A percentile compares a stretch with the other conserved stretches of the same genome.
phyloP scores from a whole-genome alignment of 2,797 vertebrate genomes.

The Epinephelus awoara region DNA sequence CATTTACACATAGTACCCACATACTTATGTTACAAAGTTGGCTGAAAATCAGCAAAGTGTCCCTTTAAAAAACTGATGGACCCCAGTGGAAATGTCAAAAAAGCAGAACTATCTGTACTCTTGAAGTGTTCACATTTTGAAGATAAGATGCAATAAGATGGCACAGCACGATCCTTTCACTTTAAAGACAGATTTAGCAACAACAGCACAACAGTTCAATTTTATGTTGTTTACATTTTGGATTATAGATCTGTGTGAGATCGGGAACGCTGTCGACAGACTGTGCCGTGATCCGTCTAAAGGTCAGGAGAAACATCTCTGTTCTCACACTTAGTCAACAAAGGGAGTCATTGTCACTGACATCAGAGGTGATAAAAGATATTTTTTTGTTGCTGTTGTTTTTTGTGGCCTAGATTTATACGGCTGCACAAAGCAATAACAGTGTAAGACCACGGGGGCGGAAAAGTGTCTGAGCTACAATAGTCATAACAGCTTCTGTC shows the following conservation, averaged over 20 bases:
- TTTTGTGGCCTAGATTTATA: constrained; percentile 66
- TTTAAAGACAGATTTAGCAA: constrained; percentile 25
- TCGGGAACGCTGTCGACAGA: constrained; percentile 34
- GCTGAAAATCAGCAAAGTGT: too few species aligned
- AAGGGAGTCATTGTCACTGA: constrained; percentile 66
- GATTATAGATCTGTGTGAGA: constrained; percentile 44
- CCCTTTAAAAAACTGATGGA: background rate
- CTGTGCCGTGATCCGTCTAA: constrained; percentile 52
- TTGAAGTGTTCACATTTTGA: too few species aligned
- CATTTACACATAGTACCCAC: too few species aligned
- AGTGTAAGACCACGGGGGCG: constrained; percentile 53
- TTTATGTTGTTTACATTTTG: constrained; percentile 36
- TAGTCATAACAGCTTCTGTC: constrained; percentile 64
- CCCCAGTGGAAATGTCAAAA: background rate
- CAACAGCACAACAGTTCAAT: background rate
- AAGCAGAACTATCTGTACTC: background rate
- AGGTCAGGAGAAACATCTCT: constrained; percentile 72
- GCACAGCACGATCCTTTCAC: constrained; percentile 3
- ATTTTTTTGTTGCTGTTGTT: constrained; percentile 45
- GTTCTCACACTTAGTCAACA: constrained; percentile 77
- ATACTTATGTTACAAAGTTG: too few species aligned
- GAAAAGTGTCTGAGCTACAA: constrained; percentile 62
- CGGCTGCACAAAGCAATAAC: constrained; percentile 70
- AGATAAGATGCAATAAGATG: background rate
- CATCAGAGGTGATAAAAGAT: constrained; percentile 67